Evolutionary conservation across 2,797 vertebrate species (phyloP), one percentile per base, ranked within the genome.

Genomic region (Tamandua tetradactyla): DNA sequence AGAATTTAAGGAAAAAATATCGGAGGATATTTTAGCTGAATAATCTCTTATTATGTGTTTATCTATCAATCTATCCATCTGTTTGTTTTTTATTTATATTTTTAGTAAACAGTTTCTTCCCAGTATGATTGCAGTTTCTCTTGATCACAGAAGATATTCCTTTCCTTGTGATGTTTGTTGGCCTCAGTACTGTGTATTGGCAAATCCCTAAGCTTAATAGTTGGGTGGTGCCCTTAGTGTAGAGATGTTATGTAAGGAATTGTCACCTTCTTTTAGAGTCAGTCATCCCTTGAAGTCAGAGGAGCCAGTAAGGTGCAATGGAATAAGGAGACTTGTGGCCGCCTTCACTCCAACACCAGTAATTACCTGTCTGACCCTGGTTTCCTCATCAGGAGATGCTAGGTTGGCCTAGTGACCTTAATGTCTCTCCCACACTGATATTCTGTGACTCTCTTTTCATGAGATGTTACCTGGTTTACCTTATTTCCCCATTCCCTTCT

Each of bases 181-280:
- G 52, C 52, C 52, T 94, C 35, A 64, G 42, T 89, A 40, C 76
- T 91, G 5, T 40, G 14, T 78, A 37, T 61, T 87, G 62, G 76
- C 76, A 78, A 83, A 69, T 64, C 57, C 64, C 62, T 32, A 42
- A 78, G n/a, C 52, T 87, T 93, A 87, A 42, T 95, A 82, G 80
- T 20, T 85, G 74, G 95, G 93, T 92, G 94, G 84, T 35, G 78
- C 78, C 62, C 47, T 78, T 47, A n/a, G 72, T 22, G 13, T 71
- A 40, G 94, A 64, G 94, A 64, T 87, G 84, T 84, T 94, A 64
- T 62, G 44, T 87, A 76, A 95, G 78, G 52, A 71, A 57, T 61
- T 89, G 49, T 88, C 78, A 71, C 62, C 93, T 94, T 61, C 66
- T 72, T 91, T 93, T 69, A 66, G 49, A 95, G 82, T 83, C 94